Conservation (phyloP, 2,113 vertebrate genomes). For the Reinhardtius hippoglossoides region DNA sequence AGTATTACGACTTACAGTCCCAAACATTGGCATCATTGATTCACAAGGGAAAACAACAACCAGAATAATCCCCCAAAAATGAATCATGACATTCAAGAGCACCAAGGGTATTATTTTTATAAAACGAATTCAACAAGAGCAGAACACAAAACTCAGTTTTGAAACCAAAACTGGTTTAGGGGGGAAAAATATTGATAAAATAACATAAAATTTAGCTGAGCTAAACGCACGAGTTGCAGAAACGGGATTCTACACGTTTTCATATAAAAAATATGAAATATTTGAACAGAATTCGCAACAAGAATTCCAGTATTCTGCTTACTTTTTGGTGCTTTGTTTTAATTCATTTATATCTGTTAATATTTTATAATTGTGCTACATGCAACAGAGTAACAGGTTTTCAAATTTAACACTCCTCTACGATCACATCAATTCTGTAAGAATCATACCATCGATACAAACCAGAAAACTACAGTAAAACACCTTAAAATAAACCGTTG, state of each 20-base stretch:
- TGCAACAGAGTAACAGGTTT: conserved; percentile 13
- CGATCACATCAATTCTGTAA: conserved; percentile 39
- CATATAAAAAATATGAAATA: not conserved
- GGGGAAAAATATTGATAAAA: conserved; percentile 22
- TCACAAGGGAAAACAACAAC: not conserved
- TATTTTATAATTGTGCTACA: conserved; percentile 41
- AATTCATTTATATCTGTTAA: conserved; percentile 15
- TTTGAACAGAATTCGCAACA: not conserved
- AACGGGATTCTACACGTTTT: not conserved
- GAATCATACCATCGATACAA: conserved; percentile 15
- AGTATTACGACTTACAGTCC: not conserved
- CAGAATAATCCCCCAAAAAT: conserved; percentile 7
- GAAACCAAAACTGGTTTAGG: conserved; percentile 1
- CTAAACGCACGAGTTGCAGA: conserved; percentile 11
- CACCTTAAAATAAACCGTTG: conserved; percentile 14
- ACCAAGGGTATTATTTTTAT: conserved; percentile 14
- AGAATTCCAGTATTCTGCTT: conserved; percentile 2
- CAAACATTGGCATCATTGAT: conserved; percentile 25
- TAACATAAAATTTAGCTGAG: not conserved
- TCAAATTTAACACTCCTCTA: conserved; percentile 22
- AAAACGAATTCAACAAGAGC: not conserved
- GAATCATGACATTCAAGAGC: conserved; percentile 29
- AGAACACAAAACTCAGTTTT: conserved; percentile 1
- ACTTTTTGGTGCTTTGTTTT: conserved; percentile 33
- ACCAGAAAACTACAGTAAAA: conserved; percentile 16